A percentile compares a stretch with the other conserved stretches of the same genome.
phyloP scores from a whole-genome alignment of 64 coral and sea anemone species.

The Acropora yongei region DNA sequence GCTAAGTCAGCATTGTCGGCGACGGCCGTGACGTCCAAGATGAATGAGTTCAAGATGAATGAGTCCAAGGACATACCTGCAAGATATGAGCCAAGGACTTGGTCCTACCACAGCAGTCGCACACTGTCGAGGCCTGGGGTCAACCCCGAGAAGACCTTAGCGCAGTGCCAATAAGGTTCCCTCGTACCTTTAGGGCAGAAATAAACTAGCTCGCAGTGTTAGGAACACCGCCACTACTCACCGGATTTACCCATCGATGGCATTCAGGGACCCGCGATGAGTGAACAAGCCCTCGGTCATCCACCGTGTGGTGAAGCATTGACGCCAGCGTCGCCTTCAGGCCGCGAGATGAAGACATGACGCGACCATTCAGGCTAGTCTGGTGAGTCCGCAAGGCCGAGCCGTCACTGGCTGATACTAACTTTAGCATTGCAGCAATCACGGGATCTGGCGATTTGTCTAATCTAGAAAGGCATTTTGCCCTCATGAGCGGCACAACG shows the following conservation, averaged over 20 bases:
- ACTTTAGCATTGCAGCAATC: background rate
- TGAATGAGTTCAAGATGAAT: no score
- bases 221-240: no score
- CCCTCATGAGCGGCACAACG: background rate
- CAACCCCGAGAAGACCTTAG: constrained; percentile 18
- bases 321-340: background rate
- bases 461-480: background rate
- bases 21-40: no score
- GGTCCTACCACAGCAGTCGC: no score
- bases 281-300: background rate
- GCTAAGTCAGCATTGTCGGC: no score
- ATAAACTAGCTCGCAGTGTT: constrained; percentile 18
- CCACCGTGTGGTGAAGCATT: background rate
- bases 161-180: constrained; percentile 7
- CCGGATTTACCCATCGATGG: constrained; percentile 6
- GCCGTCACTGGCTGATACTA: no score
- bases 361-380: no score
- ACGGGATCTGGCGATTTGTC: no score
- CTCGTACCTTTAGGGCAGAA: constrained; percentile 30
- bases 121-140: background rate
- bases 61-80: no score
- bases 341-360: background rate
- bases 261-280: background rate
- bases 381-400: no score
- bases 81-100: no score